Conservation (phyloP, 1,140 invertebrate genomes). For the Patella vulgata region DNA sequence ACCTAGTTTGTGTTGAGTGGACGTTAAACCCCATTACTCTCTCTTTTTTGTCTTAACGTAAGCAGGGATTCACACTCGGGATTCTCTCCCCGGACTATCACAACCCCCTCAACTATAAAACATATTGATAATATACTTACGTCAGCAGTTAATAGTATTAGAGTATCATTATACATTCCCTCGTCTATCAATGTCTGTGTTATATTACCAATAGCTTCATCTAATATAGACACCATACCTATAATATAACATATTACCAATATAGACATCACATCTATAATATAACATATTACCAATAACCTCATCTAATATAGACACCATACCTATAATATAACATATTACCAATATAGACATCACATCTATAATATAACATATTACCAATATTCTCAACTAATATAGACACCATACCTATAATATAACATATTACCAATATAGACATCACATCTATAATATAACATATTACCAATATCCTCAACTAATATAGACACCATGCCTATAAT, state of each 20-base stretch:
- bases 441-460: too few species aligned
- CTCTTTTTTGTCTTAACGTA: too few species aligned
- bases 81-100: too few species aligned
- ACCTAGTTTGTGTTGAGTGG: too few species aligned
- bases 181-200: slow-evolving; percentile 35
- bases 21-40: too few species aligned
- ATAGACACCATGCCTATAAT: slow-evolving; percentile 1
- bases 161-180: slow-evolving; percentile 46
- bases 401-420: slow-evolving; percentile 1
- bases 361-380: neutral
- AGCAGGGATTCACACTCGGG: too few species aligned
- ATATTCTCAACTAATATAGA: slow-evolving; percentile 1
- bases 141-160: slow-evolving; percentile 49
- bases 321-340: neutral
- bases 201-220: too few species aligned
- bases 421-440: neutral
- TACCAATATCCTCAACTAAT: slow-evolving; percentile 4
- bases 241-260: too few species aligned
- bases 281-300: slow-evolving; percentile 2
- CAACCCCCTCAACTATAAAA: too few species aligned
- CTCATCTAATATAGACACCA: slow-evolving; percentile 5
- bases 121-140: neutral
- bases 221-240: too few species aligned
- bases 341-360: too few species aligned
- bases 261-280: too few species aligned